Percentiles rank a stretch among this genome's conserved stretches.
Conservation (phyloP, 92 coral and sea anemone species). For the Porites divaricata region DNA sequence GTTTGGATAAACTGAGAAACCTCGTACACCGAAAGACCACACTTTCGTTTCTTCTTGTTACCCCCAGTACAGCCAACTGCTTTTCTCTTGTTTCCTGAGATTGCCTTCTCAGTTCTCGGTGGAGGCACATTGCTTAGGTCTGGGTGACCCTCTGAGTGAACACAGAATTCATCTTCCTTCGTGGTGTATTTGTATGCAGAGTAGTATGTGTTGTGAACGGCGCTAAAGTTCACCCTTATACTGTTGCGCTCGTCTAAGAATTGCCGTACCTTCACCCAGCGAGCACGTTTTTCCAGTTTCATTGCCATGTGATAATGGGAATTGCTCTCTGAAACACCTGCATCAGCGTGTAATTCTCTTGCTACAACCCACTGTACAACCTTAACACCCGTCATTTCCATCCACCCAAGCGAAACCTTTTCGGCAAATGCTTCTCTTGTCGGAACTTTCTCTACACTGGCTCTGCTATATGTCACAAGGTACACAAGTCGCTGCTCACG, state of each 20-base stretch:
- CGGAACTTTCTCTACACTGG: no score
- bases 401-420: background rate
- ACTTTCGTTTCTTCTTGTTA: slow-evolving; percentile 3
- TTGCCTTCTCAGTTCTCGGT: slow-evolving; percentile 40
- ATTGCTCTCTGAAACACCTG: slow-evolving; percentile 3
- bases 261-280: slow-evolving; percentile 37
- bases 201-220: slow-evolving; percentile 36
- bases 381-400: slow-evolving; percentile 13
- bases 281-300: slow-evolving; percentile 15
- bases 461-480: no score
- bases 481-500: slow-evolving; percentile 22
- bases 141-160: slow-evolving; percentile 18
- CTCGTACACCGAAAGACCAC: slow-evolving; percentile 33
- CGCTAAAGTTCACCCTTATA: slow-evolving; percentile 34
- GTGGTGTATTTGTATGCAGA: slow-evolving; percentile 20
- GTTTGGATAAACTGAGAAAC: slow-evolving; percentile 41
- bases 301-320: slow-evolving; percentile 36
- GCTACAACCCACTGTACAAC: slow-evolving; percentile 28
- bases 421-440: no score
- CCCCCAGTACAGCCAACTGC: background rate
- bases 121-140: slow-evolving; percentile 2
- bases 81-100: slow-evolving; percentile 10
- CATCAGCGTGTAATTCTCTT: slow-evolving; percentile 17
- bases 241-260: background rate
- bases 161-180: slow-evolving; percentile 9